Percentiles rank a stretch among this genome's conserved stretches.
These are phyloP conservation scores for Triops cancriformis DNA, from an alignment of 1,140 invertebrate species.

Conservation along the genomic window DNA sequence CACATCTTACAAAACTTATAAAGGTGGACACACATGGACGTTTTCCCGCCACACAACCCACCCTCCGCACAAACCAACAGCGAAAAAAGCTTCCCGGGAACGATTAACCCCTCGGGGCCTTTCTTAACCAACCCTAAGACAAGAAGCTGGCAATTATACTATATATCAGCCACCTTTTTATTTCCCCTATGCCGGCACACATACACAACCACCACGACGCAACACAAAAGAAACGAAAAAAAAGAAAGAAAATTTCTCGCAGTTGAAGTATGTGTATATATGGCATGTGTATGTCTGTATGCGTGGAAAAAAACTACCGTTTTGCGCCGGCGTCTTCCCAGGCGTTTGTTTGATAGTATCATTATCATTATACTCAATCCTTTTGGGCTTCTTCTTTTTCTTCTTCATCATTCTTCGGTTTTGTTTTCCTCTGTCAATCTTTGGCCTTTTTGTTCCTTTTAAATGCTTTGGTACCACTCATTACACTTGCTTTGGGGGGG, in stretches of 20 bases:
- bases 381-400: too few species aligned
- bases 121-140: neutral
- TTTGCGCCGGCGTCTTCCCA: neutral
- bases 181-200: too few species aligned
- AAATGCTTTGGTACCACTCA: too few species aligned
- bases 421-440: too few species aligned
- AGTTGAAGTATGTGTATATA: neutral
- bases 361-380: neutral
- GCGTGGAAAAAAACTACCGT: neutral
- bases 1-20: slow-evolving; percentile 8
- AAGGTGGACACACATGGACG: neutral
- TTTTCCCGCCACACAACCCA: too few species aligned
- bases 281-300: neutral
- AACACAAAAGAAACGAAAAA: too few species aligned
- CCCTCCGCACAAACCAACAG: neutral
- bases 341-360: neutral
- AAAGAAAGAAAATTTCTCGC: neutral
- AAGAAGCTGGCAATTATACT: slow-evolving; percentile 14
- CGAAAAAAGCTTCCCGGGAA: neutral
- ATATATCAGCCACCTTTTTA: neutral
- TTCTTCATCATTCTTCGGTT: too few species aligned
- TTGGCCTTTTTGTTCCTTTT: too few species aligned
- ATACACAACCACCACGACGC: too few species aligned
- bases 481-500: too few species aligned
- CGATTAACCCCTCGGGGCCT: neutral